Evolutionary conservation across 1,140 invertebrate species (phyloP).

Genomic region (Sarcophaga peregrina): DNA sequence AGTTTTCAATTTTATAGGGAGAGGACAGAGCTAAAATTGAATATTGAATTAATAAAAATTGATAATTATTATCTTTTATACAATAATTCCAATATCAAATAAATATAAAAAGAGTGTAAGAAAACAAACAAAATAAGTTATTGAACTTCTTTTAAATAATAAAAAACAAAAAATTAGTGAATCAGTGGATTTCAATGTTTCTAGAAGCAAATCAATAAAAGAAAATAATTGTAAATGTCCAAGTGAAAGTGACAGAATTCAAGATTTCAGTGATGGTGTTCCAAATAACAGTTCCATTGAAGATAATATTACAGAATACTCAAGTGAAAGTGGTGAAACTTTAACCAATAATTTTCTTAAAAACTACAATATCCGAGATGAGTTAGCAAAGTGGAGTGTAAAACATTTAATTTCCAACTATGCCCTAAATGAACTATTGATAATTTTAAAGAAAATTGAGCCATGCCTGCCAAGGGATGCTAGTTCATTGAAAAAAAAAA

Average conservation of each 20-base stretch:
- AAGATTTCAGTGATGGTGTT: neutral
- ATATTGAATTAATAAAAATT: neutral
- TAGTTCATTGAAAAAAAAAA: too few species aligned
- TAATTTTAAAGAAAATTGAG: neutral
- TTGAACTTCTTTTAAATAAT: neutral
- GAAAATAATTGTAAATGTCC: too few species aligned
- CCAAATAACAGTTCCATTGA: neutral
- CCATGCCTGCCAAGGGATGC: too few species aligned
- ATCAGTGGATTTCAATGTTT: neutral
- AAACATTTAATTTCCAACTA: too few species aligned
- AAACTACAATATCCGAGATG: too few species aligned
- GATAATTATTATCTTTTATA: neutral
- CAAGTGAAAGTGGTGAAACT: neutral
- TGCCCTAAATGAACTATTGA: slow-evolving; percentile 16
- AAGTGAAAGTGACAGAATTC: too few species aligned
- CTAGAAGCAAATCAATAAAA: too few species aligned
- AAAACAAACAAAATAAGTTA: slow-evolving; percentile 6
- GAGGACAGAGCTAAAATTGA: too few species aligned
- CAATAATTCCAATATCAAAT: neutral
- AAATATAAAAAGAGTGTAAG: slow-evolving; percentile 23
- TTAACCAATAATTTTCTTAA: too few species aligned
- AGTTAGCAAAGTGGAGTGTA: too few species aligned
- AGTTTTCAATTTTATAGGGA: too few species aligned
- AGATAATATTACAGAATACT: neutral
- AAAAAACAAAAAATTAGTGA: neutral